Conservation (phyloP, 2,888 invertebrate genomes). For the Oasisia sp. region DNA sequence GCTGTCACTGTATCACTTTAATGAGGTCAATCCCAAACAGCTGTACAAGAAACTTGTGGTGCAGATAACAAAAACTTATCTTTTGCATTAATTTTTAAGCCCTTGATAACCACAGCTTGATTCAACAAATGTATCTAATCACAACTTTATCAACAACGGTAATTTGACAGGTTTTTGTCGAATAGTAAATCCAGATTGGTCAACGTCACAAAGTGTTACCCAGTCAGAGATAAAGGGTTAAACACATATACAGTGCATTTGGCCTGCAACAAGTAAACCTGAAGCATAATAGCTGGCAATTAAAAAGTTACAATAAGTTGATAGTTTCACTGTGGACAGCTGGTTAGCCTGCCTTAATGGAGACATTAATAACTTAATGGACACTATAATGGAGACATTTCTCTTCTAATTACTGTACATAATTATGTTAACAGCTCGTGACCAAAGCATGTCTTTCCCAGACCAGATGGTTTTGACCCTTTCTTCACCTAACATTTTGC, state of each 20-base stretch:
- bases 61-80: neutral
- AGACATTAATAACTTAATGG: neutral
- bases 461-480: neutral
- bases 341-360: neutral
- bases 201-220: neutral
- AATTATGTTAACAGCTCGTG: neutral
- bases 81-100: neutral
- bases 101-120: neutral
- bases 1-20: neutral
- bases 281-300: neutral
- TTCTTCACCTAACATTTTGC: neutral
- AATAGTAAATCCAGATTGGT: neutral
- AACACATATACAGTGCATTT: neutral
- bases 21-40: neutral
- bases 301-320: neutral
- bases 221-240: neutral
- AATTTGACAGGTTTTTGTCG: neutral
- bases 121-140: neutral
- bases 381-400: slow-evolving; percentile 1
- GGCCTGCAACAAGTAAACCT: neutral
- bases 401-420: neutral
- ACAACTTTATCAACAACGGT: neutral
- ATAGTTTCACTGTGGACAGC: neutral
- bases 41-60: neutral
- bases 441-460: neutral